Percentiles rank a stretch among this genome's conserved stretches.
These are phyloP conservation scores for Aplochiton taeniatus DNA, from an alignment of 2,797 vertebrate genomes.

Conservation along the genomic window DNA sequence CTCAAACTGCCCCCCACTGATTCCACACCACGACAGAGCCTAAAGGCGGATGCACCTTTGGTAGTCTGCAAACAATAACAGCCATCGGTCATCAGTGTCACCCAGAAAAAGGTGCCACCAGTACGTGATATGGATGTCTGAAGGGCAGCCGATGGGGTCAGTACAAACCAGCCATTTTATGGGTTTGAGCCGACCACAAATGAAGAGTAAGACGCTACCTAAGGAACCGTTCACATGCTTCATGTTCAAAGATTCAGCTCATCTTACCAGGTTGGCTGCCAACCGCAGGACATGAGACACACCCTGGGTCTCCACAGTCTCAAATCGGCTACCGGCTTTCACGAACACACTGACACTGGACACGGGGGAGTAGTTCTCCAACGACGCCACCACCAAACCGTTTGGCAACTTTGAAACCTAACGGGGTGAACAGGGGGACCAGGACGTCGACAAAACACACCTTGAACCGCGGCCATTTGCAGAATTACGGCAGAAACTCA, in stretches of 20 bases:
- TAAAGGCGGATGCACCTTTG: slow-evolving; percentile 89
- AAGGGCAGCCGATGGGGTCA: too few species aligned
- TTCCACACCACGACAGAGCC: slow-evolving; percentile 87
- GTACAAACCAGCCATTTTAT: too few species aligned
- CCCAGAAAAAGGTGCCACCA: not conserved
- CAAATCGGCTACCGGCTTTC: slow-evolving; percentile 89
- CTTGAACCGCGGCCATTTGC: too few species aligned
- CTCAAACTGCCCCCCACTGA: slow-evolving; percentile 86
- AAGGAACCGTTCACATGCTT: not conserved
- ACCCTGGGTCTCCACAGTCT: slow-evolving; percentile 80
- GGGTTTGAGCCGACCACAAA: too few species aligned
- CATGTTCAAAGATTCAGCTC: slow-evolving; percentile 7
- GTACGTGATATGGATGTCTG: not conserved
- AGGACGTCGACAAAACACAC: not conserved
- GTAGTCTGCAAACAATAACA: slow-evolving; percentile 77
- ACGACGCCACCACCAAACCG: slow-evolving; percentile 87
- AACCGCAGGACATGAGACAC: slow-evolving; percentile 89
- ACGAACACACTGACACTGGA: slow-evolving; percentile 89
- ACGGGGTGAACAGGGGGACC: not conserved
- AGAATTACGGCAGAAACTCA: too few species aligned
- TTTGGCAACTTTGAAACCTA: slow-evolving; percentile 86
- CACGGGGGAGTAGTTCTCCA: slow-evolving; percentile 88
- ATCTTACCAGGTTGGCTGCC: slow-evolving; percentile 84
- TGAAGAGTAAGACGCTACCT: too few species aligned
- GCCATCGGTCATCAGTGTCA: not conserved